phyloP scores from a whole-genome alignment of 2,113 vertebrate species.

The Heterotilapia buettikoferi region DNA sequence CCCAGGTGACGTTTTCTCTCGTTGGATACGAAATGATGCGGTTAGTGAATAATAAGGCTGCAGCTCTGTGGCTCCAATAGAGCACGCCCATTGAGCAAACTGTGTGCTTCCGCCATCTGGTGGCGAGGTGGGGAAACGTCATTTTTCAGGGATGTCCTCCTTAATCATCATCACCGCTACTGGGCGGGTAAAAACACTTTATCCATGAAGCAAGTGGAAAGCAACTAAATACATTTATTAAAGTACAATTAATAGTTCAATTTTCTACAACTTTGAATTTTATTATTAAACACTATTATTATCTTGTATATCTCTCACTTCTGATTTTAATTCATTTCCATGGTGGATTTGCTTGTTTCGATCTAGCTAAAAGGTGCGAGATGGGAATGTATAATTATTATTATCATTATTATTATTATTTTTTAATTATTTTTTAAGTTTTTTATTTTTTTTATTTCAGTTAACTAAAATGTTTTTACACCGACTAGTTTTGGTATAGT shows the following conservation, averaged over 20 bases:
- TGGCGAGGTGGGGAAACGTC: conserved; percentile 6
- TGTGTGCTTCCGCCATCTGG: neutral
- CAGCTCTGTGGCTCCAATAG: neutral
- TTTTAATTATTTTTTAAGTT: accelerated
- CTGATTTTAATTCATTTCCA: accelerated
- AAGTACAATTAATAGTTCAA: accelerated
- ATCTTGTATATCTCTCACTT: neutral
- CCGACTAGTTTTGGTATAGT: accelerated
- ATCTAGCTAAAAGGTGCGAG: neutral
- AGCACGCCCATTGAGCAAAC: neutral
- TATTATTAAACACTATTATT: neutral
- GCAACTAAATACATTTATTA: neutral
- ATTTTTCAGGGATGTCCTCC: neutral
- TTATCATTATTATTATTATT: accelerated
- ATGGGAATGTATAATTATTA: accelerated
- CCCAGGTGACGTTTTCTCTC: neutral
- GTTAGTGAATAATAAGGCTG: neutral
- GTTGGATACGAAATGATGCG: neutral
- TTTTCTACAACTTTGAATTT: neutral
- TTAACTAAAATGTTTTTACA: neutral
- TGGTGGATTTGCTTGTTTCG: neutral
- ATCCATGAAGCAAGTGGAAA: neutral
- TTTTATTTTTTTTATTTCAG: neutral
- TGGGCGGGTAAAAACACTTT: neutral
- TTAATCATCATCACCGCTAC: neutral